phyloP scores from a whole-genome alignment of 2,888 invertebrate species.

The Phymatocera aterrima region DNA sequence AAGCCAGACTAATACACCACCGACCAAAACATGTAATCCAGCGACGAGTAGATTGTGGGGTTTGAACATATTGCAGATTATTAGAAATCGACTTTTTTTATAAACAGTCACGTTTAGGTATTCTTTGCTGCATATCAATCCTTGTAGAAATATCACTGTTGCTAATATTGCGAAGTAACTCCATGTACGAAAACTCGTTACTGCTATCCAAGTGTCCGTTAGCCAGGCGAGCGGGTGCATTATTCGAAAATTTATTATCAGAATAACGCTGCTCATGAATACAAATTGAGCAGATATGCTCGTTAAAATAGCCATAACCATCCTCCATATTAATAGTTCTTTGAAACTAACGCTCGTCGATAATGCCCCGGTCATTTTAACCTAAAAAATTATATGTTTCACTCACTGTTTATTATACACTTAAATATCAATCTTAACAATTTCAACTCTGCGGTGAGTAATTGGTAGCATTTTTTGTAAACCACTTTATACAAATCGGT shows the following conservation, averaged over 20 bases:
- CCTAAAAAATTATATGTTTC: slow-evolving; percentile 5
- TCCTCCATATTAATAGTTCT: slow-evolving; percentile 78
- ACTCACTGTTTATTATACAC: slow-evolving; percentile 67
- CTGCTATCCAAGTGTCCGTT: slow-evolving; percentile 77
- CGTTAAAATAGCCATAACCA: slow-evolving; percentile 79
- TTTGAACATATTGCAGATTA: slow-evolving; percentile 80
- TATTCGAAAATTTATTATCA: slow-evolving; percentile 79
- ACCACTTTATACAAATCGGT: too few species aligned
- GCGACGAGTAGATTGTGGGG: slow-evolving; percentile 79
- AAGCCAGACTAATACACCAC: slow-evolving; percentile 82
- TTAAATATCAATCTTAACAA: not conserved
- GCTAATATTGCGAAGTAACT: slow-evolving; percentile 81
- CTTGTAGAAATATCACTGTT: slow-evolving; percentile 82
- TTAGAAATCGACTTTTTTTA: slow-evolving; percentile 82
- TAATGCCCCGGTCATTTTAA: slow-evolving; percentile 74
- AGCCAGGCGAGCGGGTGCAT: slow-evolving; percentile 83
- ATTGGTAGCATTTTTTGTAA: too few species aligned
- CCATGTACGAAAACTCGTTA: slow-evolving; percentile 81
- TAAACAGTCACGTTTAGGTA: slow-evolving; percentile 80
- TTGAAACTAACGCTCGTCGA: slow-evolving; percentile 77
- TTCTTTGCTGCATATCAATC: slow-evolving; percentile 84
- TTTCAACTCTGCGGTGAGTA: too few species aligned
- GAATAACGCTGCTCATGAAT: slow-evolving; percentile 64
- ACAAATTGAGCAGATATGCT: slow-evolving; percentile 75
- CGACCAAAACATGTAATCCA: slow-evolving; percentile 79